Percentiles rank a stretch among this genome's conserved stretches.
Conservation (phyloP, 2,888 invertebrate species). For the Lapara coniferarum region DNA sequence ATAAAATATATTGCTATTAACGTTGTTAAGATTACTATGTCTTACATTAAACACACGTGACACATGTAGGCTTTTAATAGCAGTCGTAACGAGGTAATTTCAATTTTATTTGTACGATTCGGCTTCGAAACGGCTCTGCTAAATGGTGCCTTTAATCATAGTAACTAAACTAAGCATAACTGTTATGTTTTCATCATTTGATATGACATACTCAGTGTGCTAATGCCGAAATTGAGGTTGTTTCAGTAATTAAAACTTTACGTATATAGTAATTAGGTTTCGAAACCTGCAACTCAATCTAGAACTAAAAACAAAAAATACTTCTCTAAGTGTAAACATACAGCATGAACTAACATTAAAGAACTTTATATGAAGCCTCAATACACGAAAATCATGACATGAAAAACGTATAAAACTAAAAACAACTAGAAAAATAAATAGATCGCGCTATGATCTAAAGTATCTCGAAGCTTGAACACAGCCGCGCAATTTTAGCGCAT, state of each 20-base stretch:
- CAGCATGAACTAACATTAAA: too few species aligned
- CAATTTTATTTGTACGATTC: background rate
- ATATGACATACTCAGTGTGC: background rate
- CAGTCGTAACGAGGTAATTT: too few species aligned
- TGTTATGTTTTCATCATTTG: background rate
- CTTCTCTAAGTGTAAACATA: too few species aligned
- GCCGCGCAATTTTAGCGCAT: constrained; percentile 24
- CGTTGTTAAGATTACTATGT: too few species aligned
- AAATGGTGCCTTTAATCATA: background rate
- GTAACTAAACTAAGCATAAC: background rate
- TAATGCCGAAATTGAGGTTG: too few species aligned
- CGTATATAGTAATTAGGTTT: too few species aligned
- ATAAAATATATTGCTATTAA: too few species aligned
- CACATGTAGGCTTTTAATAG: too few species aligned
- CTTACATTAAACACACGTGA: too few species aligned
- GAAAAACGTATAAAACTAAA: background rate
- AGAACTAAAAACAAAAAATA: too few species aligned
- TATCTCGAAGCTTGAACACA: background rate
- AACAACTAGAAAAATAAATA: background rate
- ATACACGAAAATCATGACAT: background rate
- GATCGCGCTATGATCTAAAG: background rate
- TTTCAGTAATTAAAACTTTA: too few species aligned
- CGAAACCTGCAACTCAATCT: too few species aligned
- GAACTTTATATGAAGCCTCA: background rate
- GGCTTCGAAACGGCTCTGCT: background rate